A percentile compares a stretch with the other conserved stretches of the same genome.
Evolutionary conservation across 2,113 vertebrate species (phyloP).

Genomic region (Probosciger aterrimus): DNA sequence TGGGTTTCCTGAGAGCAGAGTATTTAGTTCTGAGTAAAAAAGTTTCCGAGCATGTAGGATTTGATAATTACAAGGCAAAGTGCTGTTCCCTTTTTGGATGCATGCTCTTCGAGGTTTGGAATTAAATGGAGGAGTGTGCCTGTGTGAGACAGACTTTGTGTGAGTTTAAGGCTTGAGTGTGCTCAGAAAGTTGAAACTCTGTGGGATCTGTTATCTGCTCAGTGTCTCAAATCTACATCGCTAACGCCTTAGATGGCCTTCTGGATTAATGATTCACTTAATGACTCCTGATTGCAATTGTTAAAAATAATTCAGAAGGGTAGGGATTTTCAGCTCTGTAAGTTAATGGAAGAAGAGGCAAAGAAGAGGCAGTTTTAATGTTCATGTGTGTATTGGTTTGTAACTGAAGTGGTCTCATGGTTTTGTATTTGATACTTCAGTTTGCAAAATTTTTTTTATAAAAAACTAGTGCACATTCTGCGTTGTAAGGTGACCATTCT

Average conservation of each 20-base stretch:
- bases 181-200: not conserved
- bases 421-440: not conserved
- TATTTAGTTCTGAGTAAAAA: not conserved
- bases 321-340: not conserved
- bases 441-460: not conserved
- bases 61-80: not conserved
- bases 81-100: not conserved
- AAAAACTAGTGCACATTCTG: accelerated
- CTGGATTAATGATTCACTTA: not conserved
- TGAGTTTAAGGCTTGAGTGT: accelerated
- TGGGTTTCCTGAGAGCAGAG: not conserved
- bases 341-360: not conserved
- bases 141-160: too few relatives aligned
- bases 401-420: not conserved
- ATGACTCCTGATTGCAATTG: not conserved
- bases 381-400: not conserved
- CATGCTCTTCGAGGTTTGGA: not conserved
- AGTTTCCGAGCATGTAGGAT: not conserved
- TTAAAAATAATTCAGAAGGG: not conserved
- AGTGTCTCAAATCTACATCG: accelerated
- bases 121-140: not conserved
- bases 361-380: not conserved
- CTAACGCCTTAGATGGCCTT: not conserved
- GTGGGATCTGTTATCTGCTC: not conserved
- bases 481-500: not conserved